A percentile compares a stretch with the other conserved stretches of the same genome.
Conservation (phyloP, 2,888 invertebrate species). For the Chirona hameri region DNA sequence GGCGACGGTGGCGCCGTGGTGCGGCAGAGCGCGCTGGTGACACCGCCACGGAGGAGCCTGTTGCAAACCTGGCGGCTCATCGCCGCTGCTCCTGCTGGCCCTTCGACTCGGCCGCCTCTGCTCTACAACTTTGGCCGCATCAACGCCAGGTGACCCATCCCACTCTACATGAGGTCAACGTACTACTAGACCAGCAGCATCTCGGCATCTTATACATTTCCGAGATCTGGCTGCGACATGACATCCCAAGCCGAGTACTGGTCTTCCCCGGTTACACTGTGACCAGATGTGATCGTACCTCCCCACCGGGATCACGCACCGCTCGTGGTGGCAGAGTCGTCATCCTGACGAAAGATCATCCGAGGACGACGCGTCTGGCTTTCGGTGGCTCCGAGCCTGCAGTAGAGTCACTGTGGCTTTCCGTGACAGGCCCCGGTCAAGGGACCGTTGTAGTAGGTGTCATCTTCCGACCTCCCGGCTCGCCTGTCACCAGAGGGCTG, state of each 20-base stretch:
- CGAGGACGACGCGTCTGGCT: neutral
- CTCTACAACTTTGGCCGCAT: neutral
- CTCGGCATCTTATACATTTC: neutral
- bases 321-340: neutral
- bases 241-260: neutral
- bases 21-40: no score
- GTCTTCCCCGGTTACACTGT: neutral
- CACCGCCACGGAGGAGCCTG: neutral
- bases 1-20: no score
- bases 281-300: neutral
- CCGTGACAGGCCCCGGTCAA: neutral
- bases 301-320: neutral
- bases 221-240: neutral
- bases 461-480: neutral
- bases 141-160: neutral
- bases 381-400: neutral
- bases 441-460: neutral
- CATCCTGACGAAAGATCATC: neutral
- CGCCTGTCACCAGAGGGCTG: neutral
- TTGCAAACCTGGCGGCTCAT: neutral
- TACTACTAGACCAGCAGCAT: neutral
- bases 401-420: neutral
- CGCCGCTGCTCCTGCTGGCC: no score
- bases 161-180: neutral
- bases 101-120: neutral